Base-by-base conservation (phyloP, 2,113 vertebrate genomes). In the Calyptommatus sinebrachiatus region DNA sequence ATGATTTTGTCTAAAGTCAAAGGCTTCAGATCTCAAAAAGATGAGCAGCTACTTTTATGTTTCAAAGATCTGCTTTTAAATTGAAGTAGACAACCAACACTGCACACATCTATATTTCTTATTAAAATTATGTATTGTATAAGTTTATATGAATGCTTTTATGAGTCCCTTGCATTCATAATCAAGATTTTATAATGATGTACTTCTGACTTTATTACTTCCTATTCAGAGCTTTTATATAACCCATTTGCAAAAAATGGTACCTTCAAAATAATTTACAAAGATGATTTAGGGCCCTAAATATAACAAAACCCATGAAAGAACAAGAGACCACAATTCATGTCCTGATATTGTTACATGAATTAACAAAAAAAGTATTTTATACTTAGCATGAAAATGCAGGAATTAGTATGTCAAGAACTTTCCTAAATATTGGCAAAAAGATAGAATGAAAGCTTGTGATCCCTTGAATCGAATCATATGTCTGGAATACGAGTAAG, bases 21-120 rank as follows among this genome's bases (percentile, higher is more conserved):
- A 75, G 50, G 1, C 74, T 75, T 79, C 74, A 48, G 63, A 31
- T 26, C 20, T 1, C 45, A 69, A 0, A 7, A 72, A 60, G 78
- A 2, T 50, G 2, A n/a, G 24, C 48, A 16, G 24, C 22, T 77
- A n/a, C 1, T 21, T 67, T 72, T 0, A 0, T 62, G 53, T 6
- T 0, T 0, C 79, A 60, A 7, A 74, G 22, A 24, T 18, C 48
- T 76, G 35, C 14, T 12, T 69, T 65, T 11, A 1, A 53, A 45
- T 67, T 46, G 80, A 5, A 7, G 71, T 74, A 1, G 65, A 12
- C 50, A 20, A 4, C 6, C 2, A 65, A 1, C 72, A 14, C 67
- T 65, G 61, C 81, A 77, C 31, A 14, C 61, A 24, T 10, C 28
- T 76, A 83, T n/a, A 22, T 46, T 81, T 68, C 60, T 71, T 53